A percentile compares a stretch with the other conserved stretches of the same genome.
phyloP scores from a whole-genome alignment of 2,113 vertebrate genomes.

The Calyptomena viridis region DNA sequence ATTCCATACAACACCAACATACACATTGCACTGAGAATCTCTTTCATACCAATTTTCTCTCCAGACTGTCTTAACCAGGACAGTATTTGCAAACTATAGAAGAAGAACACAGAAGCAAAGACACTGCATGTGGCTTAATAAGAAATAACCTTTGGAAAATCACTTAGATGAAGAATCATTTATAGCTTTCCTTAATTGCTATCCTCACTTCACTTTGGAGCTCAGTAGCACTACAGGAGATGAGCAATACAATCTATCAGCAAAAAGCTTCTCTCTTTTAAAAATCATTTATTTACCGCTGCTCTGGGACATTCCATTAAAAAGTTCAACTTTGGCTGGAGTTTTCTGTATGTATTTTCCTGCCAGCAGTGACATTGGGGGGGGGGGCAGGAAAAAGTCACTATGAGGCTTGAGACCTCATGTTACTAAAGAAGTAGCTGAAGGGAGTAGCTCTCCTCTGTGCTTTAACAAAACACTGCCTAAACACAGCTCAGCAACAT shows the following conservation, averaged over 20 bases:
- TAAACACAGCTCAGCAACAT: background rate
- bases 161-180: constrained; percentile 5
- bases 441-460: background rate
- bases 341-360: background rate
- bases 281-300: background rate
- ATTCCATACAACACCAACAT: background rate
- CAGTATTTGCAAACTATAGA: background rate
- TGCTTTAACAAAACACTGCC: background rate
- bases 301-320: background rate
- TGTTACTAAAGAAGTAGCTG: background rate
- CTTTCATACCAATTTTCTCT: background rate
- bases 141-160: constrained; percentile 30
- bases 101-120: background rate
- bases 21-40: background rate
- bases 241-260: background rate
- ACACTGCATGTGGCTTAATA: background rate
- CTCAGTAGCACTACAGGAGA: background rate
- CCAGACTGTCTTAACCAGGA: background rate
- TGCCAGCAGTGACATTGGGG: background rate
- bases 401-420: background rate
- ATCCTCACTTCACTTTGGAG: background rate
- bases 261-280: background rate
- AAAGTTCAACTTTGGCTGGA: background rate
- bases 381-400: too few species aligned
- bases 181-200: background rate